phyloP scores from a whole-genome alignment of 2,113 vertebrate species.

The Gracilinanus agilis region DNA sequence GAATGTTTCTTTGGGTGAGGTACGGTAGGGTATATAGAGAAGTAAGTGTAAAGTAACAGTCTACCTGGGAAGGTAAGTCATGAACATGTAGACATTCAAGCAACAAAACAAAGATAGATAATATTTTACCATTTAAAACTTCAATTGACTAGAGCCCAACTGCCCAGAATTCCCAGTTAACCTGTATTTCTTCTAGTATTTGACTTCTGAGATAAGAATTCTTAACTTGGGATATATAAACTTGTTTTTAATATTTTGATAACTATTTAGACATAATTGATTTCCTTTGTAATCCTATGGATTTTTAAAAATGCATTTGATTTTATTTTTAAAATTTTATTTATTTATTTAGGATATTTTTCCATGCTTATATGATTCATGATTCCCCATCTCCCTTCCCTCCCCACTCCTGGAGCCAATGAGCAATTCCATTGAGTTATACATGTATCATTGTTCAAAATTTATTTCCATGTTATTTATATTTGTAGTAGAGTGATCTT shows the following conservation, averaged over 20 bases:
- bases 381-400: too few relatives aligned
- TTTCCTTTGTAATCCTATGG: neutral
- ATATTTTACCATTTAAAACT: neutral
- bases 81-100: neutral
- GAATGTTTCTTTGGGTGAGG: neutral
- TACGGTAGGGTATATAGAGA: neutral
- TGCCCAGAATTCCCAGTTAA: neutral
- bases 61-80: neutral
- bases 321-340: too few relatives aligned
- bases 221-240: neutral
- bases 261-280: neutral
- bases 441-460: too few relatives aligned
- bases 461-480: too few relatives aligned
- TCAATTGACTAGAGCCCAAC: neutral
- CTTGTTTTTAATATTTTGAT: neutral
- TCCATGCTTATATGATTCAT: too few relatives aligned
- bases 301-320: neutral
- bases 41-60: neutral
- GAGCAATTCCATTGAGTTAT: too few relatives aligned
- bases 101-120: neutral
- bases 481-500: too few relatives aligned
- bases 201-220: neutral
- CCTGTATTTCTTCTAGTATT: neutral
- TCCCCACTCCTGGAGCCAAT: too few relatives aligned
- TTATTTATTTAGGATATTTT: too few relatives aligned